Percentiles rank a stretch among this genome's conserved stretches.
Conservation (phyloP, 2,888 invertebrate species). For the Campopleginae sp. region DNA sequence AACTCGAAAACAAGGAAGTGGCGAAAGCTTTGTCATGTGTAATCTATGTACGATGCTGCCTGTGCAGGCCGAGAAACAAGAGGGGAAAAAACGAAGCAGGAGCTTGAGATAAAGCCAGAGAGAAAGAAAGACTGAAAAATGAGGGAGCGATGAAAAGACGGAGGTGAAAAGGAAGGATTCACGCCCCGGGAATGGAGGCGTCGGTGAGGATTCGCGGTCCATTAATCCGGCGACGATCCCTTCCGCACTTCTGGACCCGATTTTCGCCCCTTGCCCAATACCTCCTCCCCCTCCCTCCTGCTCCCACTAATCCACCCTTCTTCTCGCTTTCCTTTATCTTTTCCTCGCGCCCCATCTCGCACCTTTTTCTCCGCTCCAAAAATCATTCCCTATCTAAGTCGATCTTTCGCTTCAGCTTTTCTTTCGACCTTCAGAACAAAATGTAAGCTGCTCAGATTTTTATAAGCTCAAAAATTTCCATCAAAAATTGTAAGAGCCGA, state of each 20-base stretch:
- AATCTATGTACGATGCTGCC: not conserved
- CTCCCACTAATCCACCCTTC: conserved; percentile 68
- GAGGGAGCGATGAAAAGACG: conserved; percentile 13
- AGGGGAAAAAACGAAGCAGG: not conserved
- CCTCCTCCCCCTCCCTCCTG: too few relatives aligned
- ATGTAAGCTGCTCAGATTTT: not conserved
- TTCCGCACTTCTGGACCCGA: conserved; percentile 65
- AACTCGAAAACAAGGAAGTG: conserved; percentile 45
- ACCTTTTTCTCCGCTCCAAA: conserved; percentile 4
- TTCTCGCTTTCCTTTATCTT: conserved; percentile 45
- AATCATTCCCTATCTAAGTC: conserved; percentile 8
- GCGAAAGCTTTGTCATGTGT: conserved; percentile 24
- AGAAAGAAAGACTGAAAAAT: not conserved
- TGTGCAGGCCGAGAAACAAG: not conserved
- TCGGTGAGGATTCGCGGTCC: conserved; percentile 68
- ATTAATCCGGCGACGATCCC: conserved; percentile 69
- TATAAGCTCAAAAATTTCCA: not conserved
- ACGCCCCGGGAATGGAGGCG: conserved; percentile 60
- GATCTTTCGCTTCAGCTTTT: conserved; percentile 9
- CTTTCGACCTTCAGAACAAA: not conserved
- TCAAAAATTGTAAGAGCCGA: conserved; percentile 20
- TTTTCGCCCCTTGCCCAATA: conserved; percentile 65
- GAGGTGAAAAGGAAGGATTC: conserved; percentile 49
- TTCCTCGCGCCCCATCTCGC: conserved; percentile 39
- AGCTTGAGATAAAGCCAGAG: not conserved